Evolutionary conservation across 2,113 vertebrate species (phyloP).

Genomic region (Agapornis roseicollis): DNA sequence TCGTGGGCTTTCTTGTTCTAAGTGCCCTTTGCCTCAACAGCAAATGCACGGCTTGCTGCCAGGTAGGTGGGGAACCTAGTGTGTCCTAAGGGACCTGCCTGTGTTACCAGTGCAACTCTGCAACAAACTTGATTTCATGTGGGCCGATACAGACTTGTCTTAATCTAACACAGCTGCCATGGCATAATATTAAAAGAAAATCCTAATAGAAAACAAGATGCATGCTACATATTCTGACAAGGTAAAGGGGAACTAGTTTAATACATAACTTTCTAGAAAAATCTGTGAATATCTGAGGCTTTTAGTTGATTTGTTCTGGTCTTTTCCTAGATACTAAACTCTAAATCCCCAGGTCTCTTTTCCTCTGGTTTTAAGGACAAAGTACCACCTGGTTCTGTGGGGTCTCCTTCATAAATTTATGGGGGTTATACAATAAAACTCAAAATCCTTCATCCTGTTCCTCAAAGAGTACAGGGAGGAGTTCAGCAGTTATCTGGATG

Average conservation of each 20-base stretch:
- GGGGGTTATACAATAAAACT: background rate
- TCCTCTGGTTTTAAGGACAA: background rate
- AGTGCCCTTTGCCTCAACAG: background rate
- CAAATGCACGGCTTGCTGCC: fast-evolving
- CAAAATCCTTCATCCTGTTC: background rate
- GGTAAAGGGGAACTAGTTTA: background rate
- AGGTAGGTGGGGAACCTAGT: background rate
- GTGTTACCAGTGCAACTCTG: background rate
- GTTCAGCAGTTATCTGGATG: background rate
- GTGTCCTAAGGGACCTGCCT: background rate
- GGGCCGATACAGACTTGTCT: background rate
- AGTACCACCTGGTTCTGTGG: background rate
- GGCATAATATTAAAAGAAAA: background rate
- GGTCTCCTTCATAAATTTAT: background rate
- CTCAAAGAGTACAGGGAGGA: background rate
- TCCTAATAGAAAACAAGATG: background rate
- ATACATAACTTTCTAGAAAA: background rate
- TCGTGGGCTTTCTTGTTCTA: background rate
- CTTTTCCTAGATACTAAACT: background rate
- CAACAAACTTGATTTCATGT: background rate
- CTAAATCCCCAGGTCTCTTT: background rate
- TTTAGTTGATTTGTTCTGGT: background rate
- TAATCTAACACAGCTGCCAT: background rate
- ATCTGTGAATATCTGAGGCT: background rate
- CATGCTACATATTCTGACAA: background rate